Conservation (phyloP, 2,888 invertebrate species). For the Tholera decimalis region DNA sequence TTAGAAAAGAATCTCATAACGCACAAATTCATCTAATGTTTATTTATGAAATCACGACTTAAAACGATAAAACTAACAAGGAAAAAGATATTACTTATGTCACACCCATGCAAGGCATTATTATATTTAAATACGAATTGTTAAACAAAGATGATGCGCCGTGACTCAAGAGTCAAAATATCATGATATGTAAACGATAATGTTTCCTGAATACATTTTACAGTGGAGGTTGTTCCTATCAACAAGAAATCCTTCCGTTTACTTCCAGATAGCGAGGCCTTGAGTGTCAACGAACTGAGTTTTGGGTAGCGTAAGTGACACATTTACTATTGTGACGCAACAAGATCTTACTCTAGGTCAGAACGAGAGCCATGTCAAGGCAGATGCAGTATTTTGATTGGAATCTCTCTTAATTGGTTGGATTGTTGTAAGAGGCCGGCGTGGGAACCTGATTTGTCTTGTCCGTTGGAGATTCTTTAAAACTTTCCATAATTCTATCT, state of each 20-base stretch:
- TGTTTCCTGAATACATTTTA: constrained; percentile 59
- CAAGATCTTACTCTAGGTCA: constrained; percentile 52
- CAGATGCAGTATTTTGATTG: constrained; percentile 27
- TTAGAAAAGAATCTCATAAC: constrained; percentile 33
- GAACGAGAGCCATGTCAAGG: constrained; percentile 48
- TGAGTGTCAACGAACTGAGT: constrained; percentile 61
- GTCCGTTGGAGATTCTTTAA: constrained; percentile 31
- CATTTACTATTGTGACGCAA: constrained; percentile 65
- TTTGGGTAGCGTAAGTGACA: constrained; percentile 54
- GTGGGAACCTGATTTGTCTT: constrained; percentile 42
- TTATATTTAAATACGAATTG: constrained; percentile 26
- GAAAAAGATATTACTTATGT: constrained; percentile 52
- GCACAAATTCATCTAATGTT: constrained; percentile 28
- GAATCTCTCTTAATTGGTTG: constrained; percentile 38
- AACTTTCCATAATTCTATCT: constrained; percentile 23
- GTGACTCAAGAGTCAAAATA: constrained; percentile 40
- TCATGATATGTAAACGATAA: constrained; percentile 42
- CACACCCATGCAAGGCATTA: constrained; percentile 27
- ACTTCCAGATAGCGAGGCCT: constrained; percentile 62
- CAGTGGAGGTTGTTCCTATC: constrained; percentile 61
- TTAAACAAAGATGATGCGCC: constrained; percentile 28
- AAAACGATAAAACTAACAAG: constrained; percentile 35
- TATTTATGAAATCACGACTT: constrained; percentile 44
- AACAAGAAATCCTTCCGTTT: constrained; percentile 64
- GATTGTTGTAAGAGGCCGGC: constrained; percentile 43